phyloP scores from a whole-genome alignment of 2,113 vertebrate genomes.

The Xyrauchen texanus region DNA sequence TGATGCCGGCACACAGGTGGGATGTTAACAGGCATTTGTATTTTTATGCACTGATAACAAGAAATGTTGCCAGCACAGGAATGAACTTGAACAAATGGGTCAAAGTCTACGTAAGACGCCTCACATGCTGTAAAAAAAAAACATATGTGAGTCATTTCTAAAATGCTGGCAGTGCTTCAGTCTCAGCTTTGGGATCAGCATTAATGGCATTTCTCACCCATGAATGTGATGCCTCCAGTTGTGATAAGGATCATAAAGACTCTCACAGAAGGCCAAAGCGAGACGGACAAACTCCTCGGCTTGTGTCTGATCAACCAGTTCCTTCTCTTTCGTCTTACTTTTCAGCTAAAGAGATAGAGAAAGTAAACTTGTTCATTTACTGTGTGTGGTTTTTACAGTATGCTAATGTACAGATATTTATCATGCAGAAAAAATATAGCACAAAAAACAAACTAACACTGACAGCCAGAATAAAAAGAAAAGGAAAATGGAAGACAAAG shows the following conservation, averaged over 20 bases:
- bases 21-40: background rate
- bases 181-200: background rate
- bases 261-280: conserved; percentile 93
- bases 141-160: background rate
- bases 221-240: conserved; percentile 92
- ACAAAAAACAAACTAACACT: background rate
- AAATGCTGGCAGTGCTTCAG: background rate
- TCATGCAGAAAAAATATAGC: background rate
- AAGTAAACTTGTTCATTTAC: background rate
- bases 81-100: background rate
- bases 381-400: background rate
- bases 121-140: background rate
- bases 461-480: background rate
- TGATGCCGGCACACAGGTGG: background rate
- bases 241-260: conserved; percentile 93
- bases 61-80: background rate
- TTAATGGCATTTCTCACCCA: conserved; percentile 74
- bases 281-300: conserved; percentile 96
- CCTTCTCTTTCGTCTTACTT: conserved; percentile 97
- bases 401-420: background rate
- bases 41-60: background rate
- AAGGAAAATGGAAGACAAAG: background rate
- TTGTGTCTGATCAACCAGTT: conserved; percentile 90
- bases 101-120: background rate
- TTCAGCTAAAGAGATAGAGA: conserved; percentile 79